Evolutionary conservation across 2,888 invertebrate genomes (phyloP).

Genomic region (Ceriagrion tenellum): DNA sequence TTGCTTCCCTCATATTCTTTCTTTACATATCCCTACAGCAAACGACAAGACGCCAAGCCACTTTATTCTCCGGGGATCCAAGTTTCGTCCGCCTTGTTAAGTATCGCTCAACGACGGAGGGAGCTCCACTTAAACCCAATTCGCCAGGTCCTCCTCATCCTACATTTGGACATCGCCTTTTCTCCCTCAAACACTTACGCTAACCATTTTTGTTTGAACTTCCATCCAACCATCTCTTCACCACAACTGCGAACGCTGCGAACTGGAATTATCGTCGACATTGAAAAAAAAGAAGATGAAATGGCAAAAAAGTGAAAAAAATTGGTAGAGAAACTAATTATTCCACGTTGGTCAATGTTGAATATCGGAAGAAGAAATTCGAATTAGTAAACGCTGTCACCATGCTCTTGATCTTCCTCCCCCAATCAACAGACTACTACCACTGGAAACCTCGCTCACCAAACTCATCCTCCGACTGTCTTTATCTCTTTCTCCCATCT

Average conservation of each 20-base stretch:
- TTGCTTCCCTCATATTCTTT: too few relatives aligned
- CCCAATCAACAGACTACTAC: too few relatives aligned
- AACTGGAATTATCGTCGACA: background rate
- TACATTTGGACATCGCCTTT: background rate
- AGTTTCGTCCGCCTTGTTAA: slow-evolving; percentile 1
- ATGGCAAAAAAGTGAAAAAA: background rate
- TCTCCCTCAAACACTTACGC: too few relatives aligned
- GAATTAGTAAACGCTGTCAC: too few relatives aligned
- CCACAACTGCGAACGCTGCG: background rate
- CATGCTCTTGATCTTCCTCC: too few relatives aligned
- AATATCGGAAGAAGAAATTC: background rate
- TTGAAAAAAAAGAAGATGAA: background rate
- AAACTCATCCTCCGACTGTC: too few relatives aligned
- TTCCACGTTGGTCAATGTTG: too few relatives aligned
- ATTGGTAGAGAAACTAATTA: background rate
- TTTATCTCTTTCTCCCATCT: too few relatives aligned
- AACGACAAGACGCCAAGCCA: background rate
- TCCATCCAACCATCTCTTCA: too few relatives aligned
- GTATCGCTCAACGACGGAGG: background rate
- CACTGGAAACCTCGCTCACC: too few relatives aligned
- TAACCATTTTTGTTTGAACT: too few relatives aligned
- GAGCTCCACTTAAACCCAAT: background rate
- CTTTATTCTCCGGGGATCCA: background rate
- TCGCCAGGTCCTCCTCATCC: background rate
- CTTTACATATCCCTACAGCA: too few relatives aligned